Evolutionary conservation across 53 echinoderm and acorn worm species (phyloP).

Genomic region (Hippasteria phrygiana): DNA sequence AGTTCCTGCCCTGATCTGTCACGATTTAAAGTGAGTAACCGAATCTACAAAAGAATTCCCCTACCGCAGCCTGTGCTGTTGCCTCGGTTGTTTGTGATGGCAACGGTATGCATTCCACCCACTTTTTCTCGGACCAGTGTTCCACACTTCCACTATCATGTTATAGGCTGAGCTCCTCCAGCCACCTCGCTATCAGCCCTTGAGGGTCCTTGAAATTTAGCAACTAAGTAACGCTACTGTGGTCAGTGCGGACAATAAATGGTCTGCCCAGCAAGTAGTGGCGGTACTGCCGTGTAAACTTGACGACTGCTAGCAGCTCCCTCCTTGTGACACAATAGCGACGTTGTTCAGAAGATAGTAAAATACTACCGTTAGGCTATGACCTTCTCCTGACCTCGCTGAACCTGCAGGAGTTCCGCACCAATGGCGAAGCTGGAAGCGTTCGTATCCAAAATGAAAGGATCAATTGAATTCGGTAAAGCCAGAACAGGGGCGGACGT

Average conservation of each 20-base stretch:
- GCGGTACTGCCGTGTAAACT: constrained; percentile 51
- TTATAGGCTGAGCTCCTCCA: constrained; percentile 72
- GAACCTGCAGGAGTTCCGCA: constrained; percentile 50
- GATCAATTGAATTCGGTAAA: too few species aligned
- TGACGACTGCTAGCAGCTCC: constrained; percentile 54
- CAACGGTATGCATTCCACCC: constrained; percentile 49
- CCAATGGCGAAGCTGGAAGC: constrained; percentile 56
- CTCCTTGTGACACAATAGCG: constrained; percentile 41
- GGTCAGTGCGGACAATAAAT: constrained; percentile 50
- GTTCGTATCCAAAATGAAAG: constrained; percentile 63
- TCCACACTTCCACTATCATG: constrained; percentile 45
- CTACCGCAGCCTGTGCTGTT: background rate
- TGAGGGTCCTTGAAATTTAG: constrained; percentile 53
- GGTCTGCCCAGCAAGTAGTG: constrained; percentile 66
- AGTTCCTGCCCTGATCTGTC: constrained; percentile 44
- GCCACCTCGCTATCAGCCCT: constrained; percentile 69
- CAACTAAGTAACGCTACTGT: constrained; percentile 56
- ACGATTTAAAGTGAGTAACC: constrained; percentile 28
- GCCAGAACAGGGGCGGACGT: constrained; percentile 43
- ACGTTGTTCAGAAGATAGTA: constrained; percentile 31
- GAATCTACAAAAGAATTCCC: constrained; percentile 41
- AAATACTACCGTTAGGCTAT: constrained; percentile 46
- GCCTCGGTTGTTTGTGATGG: background rate
- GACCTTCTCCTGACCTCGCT: constrained; percentile 24
- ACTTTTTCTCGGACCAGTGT: too few species aligned